These are phyloP conservation scores for Folsomia candida DNA, from an alignment of 2,888 invertebrate species.

Conservation along the genomic window DNA sequence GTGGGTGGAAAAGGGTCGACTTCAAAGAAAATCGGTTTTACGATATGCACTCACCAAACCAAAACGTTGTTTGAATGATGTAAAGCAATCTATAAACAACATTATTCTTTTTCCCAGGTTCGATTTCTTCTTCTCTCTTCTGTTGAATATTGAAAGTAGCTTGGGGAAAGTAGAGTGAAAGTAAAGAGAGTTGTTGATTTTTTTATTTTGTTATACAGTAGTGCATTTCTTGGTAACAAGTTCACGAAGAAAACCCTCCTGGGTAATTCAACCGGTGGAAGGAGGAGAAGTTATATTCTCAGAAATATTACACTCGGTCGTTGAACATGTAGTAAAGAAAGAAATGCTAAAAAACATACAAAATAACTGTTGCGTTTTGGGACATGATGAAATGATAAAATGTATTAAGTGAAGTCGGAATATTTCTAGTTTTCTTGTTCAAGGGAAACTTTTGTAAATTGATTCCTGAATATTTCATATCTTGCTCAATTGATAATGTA, in stretches of 20 bases:
- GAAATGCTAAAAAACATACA: background rate
- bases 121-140: background rate
- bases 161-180: background rate
- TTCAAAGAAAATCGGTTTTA: constrained; percentile 1
- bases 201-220: background rate
- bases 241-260: background rate
- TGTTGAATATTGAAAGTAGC: background rate
- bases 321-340: too few species aligned
- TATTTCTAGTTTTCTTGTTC: too few species aligned
- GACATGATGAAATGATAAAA: too few species aligned
- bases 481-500: background rate
- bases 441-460: too few species aligned
- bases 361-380: background rate
- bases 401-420: too few species aligned
- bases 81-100: background rate
- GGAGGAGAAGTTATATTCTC: too few species aligned
- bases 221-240: background rate
- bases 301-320: too few species aligned
- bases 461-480: background rate
- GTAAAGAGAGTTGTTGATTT: background rate
- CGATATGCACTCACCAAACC: background rate
- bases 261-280: background rate
- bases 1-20: background rate
- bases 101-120: constrained; percentile 5
- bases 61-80: background rate